Percentiles rank a stretch among this genome's conserved stretches.
Conservation (phyloP, 2,888 invertebrate species). For the Germaria angustata region DNA sequence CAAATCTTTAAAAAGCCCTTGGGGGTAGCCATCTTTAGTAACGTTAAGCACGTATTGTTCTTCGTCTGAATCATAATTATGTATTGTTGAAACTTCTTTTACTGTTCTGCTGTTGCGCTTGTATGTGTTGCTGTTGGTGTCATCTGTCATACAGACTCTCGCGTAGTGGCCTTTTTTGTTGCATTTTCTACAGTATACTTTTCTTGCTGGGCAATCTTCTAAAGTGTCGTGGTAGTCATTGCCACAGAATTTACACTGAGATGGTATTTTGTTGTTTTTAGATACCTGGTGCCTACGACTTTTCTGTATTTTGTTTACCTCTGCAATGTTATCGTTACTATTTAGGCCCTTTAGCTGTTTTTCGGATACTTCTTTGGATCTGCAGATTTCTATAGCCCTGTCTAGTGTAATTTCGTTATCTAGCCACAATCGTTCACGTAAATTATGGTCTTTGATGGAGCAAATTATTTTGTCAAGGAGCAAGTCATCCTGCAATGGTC, state of each 20-base stretch:
- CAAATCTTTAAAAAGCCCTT: slow-evolving; percentile 1
- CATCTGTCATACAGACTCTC: slow-evolving; percentile 6
- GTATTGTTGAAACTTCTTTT: not conserved
- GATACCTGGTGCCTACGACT: not conserved
- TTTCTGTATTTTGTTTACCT: not conserved
- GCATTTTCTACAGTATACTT: slow-evolving; percentile 1
- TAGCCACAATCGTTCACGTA: slow-evolving; percentile 23
- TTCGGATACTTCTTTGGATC: slow-evolving; percentile 14
- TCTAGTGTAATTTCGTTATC: slow-evolving; percentile 20
- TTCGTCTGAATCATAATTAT: no score
- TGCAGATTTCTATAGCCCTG: slow-evolving; percentile 17
- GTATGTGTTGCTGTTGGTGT: not conserved
- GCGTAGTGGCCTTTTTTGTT: slow-evolving; percentile 28
- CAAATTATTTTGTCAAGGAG: slow-evolving; percentile 11
- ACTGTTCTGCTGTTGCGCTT: not conserved
- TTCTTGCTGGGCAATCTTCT: slow-evolving; percentile 20
- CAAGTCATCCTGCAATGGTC: no score
- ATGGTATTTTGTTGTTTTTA: not conserved
- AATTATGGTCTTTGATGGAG: not conserved
- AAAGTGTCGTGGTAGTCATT: slow-evolving; percentile 22
- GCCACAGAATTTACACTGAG: slow-evolving; percentile 28
- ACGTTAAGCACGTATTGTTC: slow-evolving; percentile 17
- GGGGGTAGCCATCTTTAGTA: not conserved
- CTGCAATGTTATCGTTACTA: not conserved
- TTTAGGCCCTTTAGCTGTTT: slow-evolving; percentile 5